Base-by-base conservation (phyloP, 2,113 vertebrate species). In the Ammodytes marinus region DNA sequence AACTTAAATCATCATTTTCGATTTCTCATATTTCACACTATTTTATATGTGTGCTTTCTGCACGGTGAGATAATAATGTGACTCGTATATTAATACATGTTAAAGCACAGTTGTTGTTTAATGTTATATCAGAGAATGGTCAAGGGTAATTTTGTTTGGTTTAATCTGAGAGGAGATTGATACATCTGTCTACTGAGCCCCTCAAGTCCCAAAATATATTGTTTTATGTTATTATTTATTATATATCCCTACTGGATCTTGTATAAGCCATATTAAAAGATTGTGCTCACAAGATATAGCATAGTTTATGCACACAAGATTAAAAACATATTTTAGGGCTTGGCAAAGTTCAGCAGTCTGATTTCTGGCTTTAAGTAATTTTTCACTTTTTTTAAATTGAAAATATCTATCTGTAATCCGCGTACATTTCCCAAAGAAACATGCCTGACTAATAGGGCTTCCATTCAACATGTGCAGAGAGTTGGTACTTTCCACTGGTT, bases 401-500 rank as follows among this genome's bases (percentile, higher is more conserved):
- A 42, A 40, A 50, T 40, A 67, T 75, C 8, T 17, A 15, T 68
- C 13, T 52, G n/a, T 59, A 6, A 71, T 10, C 46, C 45, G 64
- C 17, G 27, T 42, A 50, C 60, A 72, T 43, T 64, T 73, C 70
- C 61, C 60, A 11, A 45, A 60, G 58, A 64, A 60, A 60, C 27
- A 50, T 59, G 64, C 46, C 27, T 52, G 63, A 57, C 57, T 79
- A 55, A 78, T 11, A 10, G 64, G 58, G 60, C 47, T 69, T 55
- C 14, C 8, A 9, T n/a, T 57, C 39, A 50, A 63, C 81, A 73
- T 5, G n/a, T 58, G 47, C 49, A 76, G 7, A 53, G 64, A 77
- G 52, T 70, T 43, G 65, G 64, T 88, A 82, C 75, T 86, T 87
- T 89, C 82, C 82, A 82, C 59, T 15, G 8, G 27, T 47, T 43